These are phyloP conservation scores for Bucorvus abyssinicus DNA, from an alignment of 2,797 vertebrate species.

Conservation along the genomic window DNA sequence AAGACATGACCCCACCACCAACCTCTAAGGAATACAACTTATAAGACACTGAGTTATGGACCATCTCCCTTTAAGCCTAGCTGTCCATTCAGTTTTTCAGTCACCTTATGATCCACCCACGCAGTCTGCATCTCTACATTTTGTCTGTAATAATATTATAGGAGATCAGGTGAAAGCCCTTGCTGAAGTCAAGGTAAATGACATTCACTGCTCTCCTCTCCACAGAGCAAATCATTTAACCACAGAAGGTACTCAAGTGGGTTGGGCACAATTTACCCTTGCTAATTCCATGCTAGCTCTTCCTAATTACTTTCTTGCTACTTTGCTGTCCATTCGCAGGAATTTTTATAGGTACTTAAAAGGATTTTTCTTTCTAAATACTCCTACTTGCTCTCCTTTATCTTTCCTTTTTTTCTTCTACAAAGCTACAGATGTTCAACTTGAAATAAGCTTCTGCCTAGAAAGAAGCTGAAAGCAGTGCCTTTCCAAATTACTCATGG, in stretches of 20 bases:
- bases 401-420: background rate
- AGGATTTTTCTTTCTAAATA: background rate
- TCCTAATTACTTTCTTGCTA: background rate
- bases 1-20: background rate
- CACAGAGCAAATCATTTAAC: background rate
- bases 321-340: background rate
- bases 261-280: background rate
- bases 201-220: background rate
- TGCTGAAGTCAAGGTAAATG: background rate
- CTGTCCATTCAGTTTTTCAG: background rate
- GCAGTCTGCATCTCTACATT: background rate
- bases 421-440: background rate
- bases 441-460: background rate
- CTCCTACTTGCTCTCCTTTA: background rate
- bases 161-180: background rate
- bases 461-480: background rate
- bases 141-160: background rate
- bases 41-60: background rate
- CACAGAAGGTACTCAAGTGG: background rate
- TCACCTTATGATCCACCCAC: background rate
- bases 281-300: background rate
- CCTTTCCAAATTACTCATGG: background rate
- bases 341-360: background rate
- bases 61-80: background rate
- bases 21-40: background rate